These are phyloP conservation scores for Tenthredo notha DNA, from an alignment of 2,888 invertebrate genomes.

Conservation along the genomic window DNA sequence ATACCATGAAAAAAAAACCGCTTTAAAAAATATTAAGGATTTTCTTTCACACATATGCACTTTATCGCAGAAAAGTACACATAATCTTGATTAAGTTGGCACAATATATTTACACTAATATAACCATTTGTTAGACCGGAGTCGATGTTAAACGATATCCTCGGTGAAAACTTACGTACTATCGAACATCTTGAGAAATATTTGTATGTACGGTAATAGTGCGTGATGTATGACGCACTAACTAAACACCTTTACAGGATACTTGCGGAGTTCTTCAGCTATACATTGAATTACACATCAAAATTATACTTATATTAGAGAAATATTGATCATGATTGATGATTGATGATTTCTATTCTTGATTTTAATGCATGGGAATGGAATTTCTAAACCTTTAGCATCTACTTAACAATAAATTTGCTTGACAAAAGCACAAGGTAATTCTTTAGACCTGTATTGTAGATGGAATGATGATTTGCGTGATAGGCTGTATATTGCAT, in stretches of 20 bases:
- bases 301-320: neutral
- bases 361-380: neutral
- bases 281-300: neutral
- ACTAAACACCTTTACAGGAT: neutral
- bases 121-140: neutral
- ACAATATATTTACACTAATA: neutral
- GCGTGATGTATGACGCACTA: neutral
- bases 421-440: neutral
- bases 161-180: neutral
- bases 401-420: neutral
- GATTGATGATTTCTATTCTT: neutral
- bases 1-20: neutral
- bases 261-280: neutral
- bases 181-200: neutral
- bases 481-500: constrained; percentile 1
- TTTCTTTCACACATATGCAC: neutral
- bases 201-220: constrained; percentile 1
- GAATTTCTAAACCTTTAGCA: neutral
- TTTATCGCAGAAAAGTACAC: neutral
- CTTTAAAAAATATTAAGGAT: neutral
- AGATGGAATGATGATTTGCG: neutral
- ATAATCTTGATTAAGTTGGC: neutral
- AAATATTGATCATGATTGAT: no score
- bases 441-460: neutral
- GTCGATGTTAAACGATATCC: neutral